Percentiles rank a stretch among this genome's conserved stretches.
Conservation (phyloP, 2,797 vertebrate species). For the Thamnophis elegans region DNA sequence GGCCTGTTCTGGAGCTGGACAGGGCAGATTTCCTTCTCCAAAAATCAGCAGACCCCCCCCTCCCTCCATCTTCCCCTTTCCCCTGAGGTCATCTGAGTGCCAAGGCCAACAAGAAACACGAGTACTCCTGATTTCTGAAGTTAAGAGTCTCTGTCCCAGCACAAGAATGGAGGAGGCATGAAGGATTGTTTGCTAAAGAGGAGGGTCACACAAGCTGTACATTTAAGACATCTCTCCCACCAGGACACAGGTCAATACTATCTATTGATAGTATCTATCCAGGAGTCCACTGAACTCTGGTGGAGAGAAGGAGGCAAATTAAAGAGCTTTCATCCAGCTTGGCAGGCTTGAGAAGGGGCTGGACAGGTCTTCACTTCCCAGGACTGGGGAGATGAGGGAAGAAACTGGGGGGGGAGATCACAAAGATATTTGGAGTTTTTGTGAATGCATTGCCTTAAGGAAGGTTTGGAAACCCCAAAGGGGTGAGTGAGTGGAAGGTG, state of each 20-base stretch:
- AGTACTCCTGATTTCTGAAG: background rate
- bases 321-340: background rate
- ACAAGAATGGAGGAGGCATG: background rate
- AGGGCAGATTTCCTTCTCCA: background rate
- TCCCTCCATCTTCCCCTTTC: background rate
- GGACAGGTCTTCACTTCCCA: background rate
- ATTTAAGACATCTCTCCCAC: background rate
- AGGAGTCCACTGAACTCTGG: background rate
- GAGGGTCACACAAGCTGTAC: background rate
- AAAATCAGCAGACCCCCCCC: background rate
- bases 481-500: too few relatives aligned
- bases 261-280: background rate
- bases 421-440: background rate
- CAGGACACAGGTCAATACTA: background rate
- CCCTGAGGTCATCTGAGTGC: background rate
- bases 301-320: background rate
- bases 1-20: background rate
- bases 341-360: background rate
- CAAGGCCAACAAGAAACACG: background rate
- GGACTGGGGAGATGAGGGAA: background rate
- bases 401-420: fast-evolving
- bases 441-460: background rate
- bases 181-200: background rate
- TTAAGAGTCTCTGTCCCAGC: background rate
- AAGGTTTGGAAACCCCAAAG: background rate